Conservation (phyloP, 2,797 vertebrate genomes). For the Falco novaeseelandiae region DNA sequence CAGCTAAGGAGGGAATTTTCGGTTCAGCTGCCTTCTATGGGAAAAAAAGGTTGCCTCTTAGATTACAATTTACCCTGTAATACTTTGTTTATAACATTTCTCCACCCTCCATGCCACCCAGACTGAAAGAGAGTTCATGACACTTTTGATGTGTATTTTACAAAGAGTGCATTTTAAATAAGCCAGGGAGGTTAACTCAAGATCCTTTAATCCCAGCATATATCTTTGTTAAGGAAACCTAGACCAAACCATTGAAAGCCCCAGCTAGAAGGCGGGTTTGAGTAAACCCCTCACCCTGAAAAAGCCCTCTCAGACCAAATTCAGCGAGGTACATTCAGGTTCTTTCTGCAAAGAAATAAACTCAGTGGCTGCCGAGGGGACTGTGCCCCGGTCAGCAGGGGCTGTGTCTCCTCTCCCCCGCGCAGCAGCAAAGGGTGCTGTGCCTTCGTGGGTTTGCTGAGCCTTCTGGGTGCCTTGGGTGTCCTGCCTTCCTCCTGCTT, state of each 20-base stretch:
- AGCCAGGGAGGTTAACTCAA: conserved; percentile 20
- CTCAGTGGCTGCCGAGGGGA: fast-evolving
- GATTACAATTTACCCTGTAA: conserved; percentile 15
- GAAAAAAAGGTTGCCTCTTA: neutral
- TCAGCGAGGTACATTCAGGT: neutral
- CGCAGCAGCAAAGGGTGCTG: fast-evolving
- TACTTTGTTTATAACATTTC: conserved; percentile 43
- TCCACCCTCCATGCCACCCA: conserved; percentile 39
- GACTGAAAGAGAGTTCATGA: conserved; percentile 58
- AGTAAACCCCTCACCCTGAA: neutral
- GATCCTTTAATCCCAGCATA: conserved; percentile 55
- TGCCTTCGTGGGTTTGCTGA: neutral
- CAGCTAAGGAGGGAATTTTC: neutral
- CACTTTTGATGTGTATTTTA: conserved; percentile 64
- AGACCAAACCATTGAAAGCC: conserved; percentile 13
- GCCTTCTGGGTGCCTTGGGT: neutral
- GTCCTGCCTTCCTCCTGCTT: neutral
- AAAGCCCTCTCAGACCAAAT: neutral
- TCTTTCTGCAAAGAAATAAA: neutral
- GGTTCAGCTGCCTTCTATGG: conserved; percentile 12
- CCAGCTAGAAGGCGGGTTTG: conserved; percentile 5
- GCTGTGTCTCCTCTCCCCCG: neutral
- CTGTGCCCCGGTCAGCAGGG: fast-evolving
- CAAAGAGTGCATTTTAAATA: conserved; percentile 56
- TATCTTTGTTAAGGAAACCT: conserved; percentile 51